Conservation (phyloP, 2,113 vertebrate species). For the Passer montanus region DNA sequence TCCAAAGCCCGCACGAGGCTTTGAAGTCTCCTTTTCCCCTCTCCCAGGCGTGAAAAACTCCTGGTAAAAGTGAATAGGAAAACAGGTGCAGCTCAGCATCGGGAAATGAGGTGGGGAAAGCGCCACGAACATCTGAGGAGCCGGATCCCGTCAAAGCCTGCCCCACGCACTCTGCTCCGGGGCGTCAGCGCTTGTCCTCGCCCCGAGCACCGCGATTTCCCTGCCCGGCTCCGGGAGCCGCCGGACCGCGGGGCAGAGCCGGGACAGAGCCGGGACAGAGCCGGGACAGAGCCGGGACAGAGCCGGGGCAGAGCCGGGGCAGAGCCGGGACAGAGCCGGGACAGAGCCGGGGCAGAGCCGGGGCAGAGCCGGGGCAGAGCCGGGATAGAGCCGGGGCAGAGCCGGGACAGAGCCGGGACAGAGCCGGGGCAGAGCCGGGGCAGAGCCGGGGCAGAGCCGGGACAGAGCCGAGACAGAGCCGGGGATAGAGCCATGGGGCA, state of each 20-base stretch:
- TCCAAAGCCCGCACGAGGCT: fast-evolving
- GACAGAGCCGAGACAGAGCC: background rate
- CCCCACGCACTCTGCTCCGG: background rate
- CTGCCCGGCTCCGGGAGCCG: background rate
- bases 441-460: background rate
- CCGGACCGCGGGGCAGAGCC: background rate
- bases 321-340: too few relatives aligned
- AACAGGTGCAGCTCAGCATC: background rate
- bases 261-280: background rate
- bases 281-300: too few relatives aligned
- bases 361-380: too few relatives aligned
- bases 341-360: background rate
- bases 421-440: background rate
- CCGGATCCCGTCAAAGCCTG: background rate
- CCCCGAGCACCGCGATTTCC: background rate
- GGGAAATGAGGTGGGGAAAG: background rate
- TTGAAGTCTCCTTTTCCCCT: background rate
- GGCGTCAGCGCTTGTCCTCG: background rate
- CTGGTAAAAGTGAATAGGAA: fast-evolving
- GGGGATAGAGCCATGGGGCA: fast-evolving
- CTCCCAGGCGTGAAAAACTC: background rate
- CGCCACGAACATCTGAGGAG: fast-evolving
- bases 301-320: fast-evolving
- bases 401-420: background rate
- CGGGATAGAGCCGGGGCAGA: too few relatives aligned